Conservation (phyloP, 2,888 invertebrate species). For the Stenodema calcarata region DNA sequence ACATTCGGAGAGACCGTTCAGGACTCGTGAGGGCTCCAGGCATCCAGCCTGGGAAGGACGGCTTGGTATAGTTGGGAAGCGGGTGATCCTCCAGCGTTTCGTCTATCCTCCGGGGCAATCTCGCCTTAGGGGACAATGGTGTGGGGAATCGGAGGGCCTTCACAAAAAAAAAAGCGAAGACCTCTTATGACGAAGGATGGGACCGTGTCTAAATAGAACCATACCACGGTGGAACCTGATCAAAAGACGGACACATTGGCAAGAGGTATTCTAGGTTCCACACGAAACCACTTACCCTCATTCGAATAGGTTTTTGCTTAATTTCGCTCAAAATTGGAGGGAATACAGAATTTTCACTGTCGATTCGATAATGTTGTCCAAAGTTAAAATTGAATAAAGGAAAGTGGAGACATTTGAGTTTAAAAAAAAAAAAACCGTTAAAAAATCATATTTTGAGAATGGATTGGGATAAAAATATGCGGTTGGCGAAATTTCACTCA, state of each 20-base stretch:
- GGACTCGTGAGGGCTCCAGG: background rate
- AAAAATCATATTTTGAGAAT: no score
- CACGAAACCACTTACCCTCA: background rate
- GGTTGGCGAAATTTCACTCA: no score
- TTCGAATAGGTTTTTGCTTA: background rate
- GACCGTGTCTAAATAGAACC: slow-evolving; percentile 1
- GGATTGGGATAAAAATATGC: no score
- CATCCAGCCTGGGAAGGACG: background rate
- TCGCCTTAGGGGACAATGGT: background rate
- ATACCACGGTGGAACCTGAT: slow-evolving; percentile 13
- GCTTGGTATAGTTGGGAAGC: background rate
- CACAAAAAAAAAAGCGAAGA: background rate
- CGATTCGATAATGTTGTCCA: no score
- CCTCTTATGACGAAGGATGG: background rate
- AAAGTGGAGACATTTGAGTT: no score
- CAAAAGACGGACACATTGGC: background rate
- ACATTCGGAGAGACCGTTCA: no score
- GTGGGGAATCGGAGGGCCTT: background rate
- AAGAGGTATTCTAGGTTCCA: background rate
- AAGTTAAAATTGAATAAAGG: no score
- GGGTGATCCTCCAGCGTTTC: background rate
- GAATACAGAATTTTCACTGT: no score
- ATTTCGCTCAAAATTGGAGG: background rate
- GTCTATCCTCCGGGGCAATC: background rate
- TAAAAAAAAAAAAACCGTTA: no score